phyloP scores from a whole-genome alignment of 2,888 invertebrate genomes.

The Brachypalpus laphriformis region DNA sequence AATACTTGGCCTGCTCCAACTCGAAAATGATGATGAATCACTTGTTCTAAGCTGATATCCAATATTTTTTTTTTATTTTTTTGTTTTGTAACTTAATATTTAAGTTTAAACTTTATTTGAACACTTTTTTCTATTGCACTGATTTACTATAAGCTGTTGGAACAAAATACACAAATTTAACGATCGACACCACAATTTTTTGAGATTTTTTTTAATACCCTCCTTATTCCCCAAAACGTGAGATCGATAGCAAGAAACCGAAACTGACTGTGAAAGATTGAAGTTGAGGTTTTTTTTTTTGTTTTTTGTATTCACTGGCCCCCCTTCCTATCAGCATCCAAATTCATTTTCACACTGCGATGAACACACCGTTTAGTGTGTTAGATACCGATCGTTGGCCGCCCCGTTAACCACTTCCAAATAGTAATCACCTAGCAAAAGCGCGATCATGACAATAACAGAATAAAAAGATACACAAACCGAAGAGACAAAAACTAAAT shows the following conservation, averaged over 20 bases:
- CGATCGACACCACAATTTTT: constrained; percentile 1
- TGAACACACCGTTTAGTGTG: constrained; percentile 68
- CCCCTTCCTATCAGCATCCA: constrained; percentile 53
- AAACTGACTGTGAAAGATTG: constrained; percentile 30
- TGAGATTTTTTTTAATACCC: background rate
- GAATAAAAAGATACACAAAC: constrained; percentile 17
- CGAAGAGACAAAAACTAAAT: background rate
- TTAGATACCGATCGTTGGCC: constrained; percentile 67
- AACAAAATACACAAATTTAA: background rate
- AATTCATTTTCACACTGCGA: constrained; percentile 70
- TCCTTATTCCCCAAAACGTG: constrained; percentile 1
- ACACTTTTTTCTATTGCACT: constrained; percentile 30
- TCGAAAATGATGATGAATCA: constrained; percentile 54
- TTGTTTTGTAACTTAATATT: constrained; percentile 9
- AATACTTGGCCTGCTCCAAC: constrained; percentile 75
- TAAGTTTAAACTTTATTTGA: background rate
- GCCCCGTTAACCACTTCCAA: constrained; percentile 63
- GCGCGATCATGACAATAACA: constrained; percentile 52
- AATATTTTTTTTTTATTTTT: constrained; percentile 29
- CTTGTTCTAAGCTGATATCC: constrained; percentile 12
- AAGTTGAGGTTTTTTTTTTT: background rate
- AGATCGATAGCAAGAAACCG: background rate
- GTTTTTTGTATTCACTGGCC: constrained; percentile 16
- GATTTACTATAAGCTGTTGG: background rate
- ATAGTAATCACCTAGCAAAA: constrained; percentile 57